These are phyloP conservation scores for Meghimatium bilineatum DNA, from an alignment of 2,888 invertebrate species.

Conservation along the genomic window DNA sequence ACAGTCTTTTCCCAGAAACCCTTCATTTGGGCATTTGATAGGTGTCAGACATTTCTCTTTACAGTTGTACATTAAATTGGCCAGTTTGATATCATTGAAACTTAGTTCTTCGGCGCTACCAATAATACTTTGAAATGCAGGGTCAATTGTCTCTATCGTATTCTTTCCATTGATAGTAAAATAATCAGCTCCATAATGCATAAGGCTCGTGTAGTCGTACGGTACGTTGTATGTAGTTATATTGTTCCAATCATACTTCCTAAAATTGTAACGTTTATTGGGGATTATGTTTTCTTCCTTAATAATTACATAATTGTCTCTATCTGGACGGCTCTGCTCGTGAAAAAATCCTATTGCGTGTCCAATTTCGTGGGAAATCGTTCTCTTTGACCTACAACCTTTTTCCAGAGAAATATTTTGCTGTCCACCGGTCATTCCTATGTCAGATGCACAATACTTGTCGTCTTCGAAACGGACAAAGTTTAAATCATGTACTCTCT, in stretches of 20 bases:
- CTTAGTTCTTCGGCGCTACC: constrained; percentile 64
- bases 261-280: constrained; percentile 55
- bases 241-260: neutral
- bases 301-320: constrained; percentile 62
- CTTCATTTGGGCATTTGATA: constrained; percentile 41
- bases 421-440: constrained; percentile 44
- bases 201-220: constrained; percentile 67
- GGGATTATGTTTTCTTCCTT: constrained; percentile 58
- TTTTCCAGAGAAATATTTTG: constrained; percentile 45
- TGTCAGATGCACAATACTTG: constrained; percentile 44
- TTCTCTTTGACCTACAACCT: constrained; percentile 45
- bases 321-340: constrained; percentile 63
- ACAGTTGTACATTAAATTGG: constrained; percentile 67
- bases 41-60: constrained; percentile 28
- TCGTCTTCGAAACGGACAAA: constrained; percentile 47
- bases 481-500: constrained; percentile 8
- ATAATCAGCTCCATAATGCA: constrained; percentile 66
- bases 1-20: constrained; percentile 50
- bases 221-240: constrained; percentile 58
- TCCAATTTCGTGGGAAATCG: constrained; percentile 63
- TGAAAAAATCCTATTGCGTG: constrained; percentile 65
- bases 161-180: constrained; percentile 62
- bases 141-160: constrained; percentile 67
- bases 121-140: constrained; percentile 64
- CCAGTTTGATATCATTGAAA: constrained; percentile 64